Conservation (phyloP, 2,113 vertebrate species). For the Ahaetulla prasina region DNA sequence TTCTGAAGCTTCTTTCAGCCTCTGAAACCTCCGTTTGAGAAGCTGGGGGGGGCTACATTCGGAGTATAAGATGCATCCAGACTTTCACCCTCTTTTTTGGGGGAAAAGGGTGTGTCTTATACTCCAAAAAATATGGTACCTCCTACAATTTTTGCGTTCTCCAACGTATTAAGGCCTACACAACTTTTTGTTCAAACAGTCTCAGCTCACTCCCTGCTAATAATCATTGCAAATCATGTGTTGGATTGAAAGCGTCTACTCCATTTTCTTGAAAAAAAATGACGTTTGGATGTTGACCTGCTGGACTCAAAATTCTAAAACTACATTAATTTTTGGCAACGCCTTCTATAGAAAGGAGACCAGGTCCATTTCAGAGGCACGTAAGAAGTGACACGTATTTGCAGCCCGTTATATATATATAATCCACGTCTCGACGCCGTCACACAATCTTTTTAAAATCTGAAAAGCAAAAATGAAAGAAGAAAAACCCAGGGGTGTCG, state of each 20-base stretch:
- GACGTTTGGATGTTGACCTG: neutral
- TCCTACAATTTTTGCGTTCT: neutral
- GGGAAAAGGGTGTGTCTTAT: too few relatives aligned
- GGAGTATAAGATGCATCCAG: too few relatives aligned
- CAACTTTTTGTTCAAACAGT: neutral
- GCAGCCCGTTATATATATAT: neutral
- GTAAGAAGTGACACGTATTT: slow-evolving; percentile 40
- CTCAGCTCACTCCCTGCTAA: neutral
- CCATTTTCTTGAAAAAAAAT: neutral
- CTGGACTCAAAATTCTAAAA: neutral
- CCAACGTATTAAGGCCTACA: neutral
- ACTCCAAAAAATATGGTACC: too few relatives aligned
- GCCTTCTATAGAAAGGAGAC: neutral
- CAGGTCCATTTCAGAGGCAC: slow-evolving; percentile 35
- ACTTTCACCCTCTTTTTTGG: too few relatives aligned
- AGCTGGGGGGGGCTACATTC: too few relatives aligned
- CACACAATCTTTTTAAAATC: neutral
- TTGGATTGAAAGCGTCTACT: neutral
- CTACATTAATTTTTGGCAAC: neutral
- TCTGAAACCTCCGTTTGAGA: too few relatives aligned
- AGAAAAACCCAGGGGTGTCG: slow-evolving; percentile 45
- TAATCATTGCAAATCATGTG: neutral
- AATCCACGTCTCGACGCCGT: slow-evolving; percentile 69
- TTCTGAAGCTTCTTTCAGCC: too few relatives aligned
- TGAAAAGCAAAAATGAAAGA: neutral